Base-by-base conservation (phyloP, 2,888 invertebrate species). In the Caenorhabditis zanzibari region DNA sequence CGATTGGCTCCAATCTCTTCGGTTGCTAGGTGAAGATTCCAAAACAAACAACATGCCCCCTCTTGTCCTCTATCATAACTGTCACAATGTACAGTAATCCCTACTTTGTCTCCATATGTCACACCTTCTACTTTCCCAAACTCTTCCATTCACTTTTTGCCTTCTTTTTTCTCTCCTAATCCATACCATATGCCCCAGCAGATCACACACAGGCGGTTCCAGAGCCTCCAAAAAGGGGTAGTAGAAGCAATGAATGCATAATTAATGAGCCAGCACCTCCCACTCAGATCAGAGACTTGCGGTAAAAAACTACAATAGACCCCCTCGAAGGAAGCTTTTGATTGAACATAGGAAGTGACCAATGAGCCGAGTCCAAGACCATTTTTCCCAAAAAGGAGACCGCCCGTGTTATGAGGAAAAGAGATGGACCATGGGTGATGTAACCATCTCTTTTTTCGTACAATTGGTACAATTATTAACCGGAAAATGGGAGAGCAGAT, bases 251-350 rank as follows among this genome's bases (percentile, higher is more conserved):
- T 77, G 77, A 71, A 77, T 77, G 69, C 63, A 77, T 77, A 69
- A 77, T 77, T 77, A 77, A 77, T 77, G 77, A 77, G 69, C 69
- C 77, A 61, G 2, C 54, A 52, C 61, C 41, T 26, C 38, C 19
- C n/a, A 24, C 1, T 26, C 41, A 49, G 69, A 66, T 35, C n/a
- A n/a, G n/a, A n/a, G 44, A 77, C 61, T 69, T 69, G 76, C 76
- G 76, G 76, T 77, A 68, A 77, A 74, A 74, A 69, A 77, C 59
- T 77, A 77, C 76, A 77, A 77, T 77, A 59, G 69, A 49, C 3
- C 0, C 0, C 32, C 7, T 32, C 24, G 52, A 41, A 26, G 54
- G 58, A 74, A 76, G 68, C 68, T 76, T 68, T 75, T 76, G 76
- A 76, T 68, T 68, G 76, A 19, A 41, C 32, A 47, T 16, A 49